These are phyloP conservation scores for Caenorhabditis imperialis DNA, from an alignment of 2,888 invertebrate species.

Conservation along the genomic window DNA sequence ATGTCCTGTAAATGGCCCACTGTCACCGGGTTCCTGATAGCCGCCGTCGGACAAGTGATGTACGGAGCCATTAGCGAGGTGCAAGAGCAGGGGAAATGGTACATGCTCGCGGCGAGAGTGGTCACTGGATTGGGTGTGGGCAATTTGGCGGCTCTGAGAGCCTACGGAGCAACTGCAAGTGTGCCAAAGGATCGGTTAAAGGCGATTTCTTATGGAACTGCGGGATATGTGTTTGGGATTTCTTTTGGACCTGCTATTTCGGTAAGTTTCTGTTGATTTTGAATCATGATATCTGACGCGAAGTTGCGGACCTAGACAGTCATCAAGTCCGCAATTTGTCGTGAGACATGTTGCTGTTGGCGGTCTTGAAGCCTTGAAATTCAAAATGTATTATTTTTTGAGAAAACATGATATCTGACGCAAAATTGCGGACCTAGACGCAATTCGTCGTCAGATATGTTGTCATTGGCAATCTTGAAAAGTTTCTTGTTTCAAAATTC, in stretches of 20 bases:
- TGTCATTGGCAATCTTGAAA: too few species aligned
- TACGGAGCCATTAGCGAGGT: slow-evolving; percentile 58
- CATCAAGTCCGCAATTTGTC: too few species aligned
- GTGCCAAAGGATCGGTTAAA: slow-evolving; percentile 59
- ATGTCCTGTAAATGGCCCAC: slow-evolving; percentile 56
- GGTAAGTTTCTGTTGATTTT: slow-evolving; percentile 49
- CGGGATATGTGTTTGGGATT: slow-evolving; percentile 63
- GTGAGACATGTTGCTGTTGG: too few species aligned
- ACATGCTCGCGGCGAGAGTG: slow-evolving; percentile 60
- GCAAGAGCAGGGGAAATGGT: slow-evolving; percentile 51
- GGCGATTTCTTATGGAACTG: slow-evolving; percentile 64
- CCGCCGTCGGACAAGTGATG: slow-evolving; percentile 57
- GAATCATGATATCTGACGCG: too few species aligned
- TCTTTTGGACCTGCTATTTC: slow-evolving; percentile 65
- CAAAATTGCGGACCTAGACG: too few species aligned
- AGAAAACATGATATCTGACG: too few species aligned
- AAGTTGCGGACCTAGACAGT: too few species aligned
- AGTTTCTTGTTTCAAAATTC: too few species aligned
- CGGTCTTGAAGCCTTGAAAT: too few species aligned
- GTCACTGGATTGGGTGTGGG: slow-evolving; percentile 64
- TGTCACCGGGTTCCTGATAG: slow-evolving; percentile 55
- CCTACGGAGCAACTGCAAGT: slow-evolving; percentile 62
- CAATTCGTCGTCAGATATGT: too few species aligned
- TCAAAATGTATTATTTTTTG: too few species aligned
- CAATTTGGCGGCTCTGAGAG: slow-evolving; percentile 58